These are phyloP conservation scores for Hystrix cristata DNA, from an alignment of 2,113 vertebrate species.

Conservation along the genomic window DNA sequence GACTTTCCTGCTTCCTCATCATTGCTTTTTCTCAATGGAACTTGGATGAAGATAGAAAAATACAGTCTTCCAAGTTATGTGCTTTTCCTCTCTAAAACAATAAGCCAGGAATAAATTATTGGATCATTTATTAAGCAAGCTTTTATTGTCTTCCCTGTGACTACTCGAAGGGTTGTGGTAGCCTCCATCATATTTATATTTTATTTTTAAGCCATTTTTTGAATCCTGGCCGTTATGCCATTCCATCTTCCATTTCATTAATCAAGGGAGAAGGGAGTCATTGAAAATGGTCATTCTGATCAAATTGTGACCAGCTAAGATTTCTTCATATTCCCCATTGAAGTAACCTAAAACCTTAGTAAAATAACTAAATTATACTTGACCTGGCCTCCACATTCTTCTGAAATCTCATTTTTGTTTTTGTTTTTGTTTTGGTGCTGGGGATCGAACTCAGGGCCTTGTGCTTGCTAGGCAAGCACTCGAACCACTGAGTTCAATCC, in stretches of 20 bases:
- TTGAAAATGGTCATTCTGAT: neutral
- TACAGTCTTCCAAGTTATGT: conserved; percentile 11
- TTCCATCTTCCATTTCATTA: neutral
- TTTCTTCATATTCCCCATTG: neutral
- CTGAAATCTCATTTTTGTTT: neutral
- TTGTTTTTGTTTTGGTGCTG: too few relatives aligned
- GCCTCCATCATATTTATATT: neutral
- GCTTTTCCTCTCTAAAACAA: conserved; percentile 17
- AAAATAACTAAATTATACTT: neutral
- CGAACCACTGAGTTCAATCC: too few relatives aligned
- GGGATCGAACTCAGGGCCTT: too few relatives aligned
- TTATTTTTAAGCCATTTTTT: neutral
- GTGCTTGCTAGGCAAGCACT: too few relatives aligned
- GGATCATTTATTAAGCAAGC: conserved; percentile 16
- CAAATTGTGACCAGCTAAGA: conserved; percentile 4
- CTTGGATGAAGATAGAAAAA: conserved; percentile 30
- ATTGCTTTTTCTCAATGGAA: neutral
- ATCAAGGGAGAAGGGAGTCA: neutral
- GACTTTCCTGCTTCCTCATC: neutral
- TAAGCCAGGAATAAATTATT: neutral
- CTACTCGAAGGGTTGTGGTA: neutral
- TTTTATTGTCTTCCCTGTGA: neutral
- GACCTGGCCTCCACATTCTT: neutral
- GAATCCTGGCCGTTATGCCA: neutral
- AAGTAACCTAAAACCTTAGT: neutral